Conservation (phyloP, 2,113 vertebrate genomes). For the Baryphthengus martii region DNA sequence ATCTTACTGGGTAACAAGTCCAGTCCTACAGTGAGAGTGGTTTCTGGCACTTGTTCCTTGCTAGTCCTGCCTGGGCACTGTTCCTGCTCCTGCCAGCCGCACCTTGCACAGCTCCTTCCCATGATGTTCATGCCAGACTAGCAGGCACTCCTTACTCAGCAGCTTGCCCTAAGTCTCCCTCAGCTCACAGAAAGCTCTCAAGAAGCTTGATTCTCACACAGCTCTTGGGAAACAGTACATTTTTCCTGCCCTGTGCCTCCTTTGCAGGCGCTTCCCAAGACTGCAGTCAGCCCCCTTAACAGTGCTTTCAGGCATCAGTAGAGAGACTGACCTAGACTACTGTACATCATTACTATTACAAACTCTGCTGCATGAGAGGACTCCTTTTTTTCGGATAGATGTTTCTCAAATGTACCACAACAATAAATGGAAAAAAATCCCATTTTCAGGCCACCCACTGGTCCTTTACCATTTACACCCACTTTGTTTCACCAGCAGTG, state of each 20-base stretch:
- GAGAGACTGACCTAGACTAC: too few relatives aligned
- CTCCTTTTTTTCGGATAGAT: neutral
- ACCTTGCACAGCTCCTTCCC: neutral
- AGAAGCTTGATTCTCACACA: neutral
- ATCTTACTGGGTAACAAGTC: neutral
- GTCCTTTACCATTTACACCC: neutral
- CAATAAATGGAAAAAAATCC: neutral
- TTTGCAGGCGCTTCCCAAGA: neutral
- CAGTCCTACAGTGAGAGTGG: neutral
- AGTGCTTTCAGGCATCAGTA: neutral
- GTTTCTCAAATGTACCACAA: neutral
- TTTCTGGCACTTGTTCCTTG: neutral
- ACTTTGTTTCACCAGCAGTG: neutral
- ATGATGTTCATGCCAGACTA: rapidly evolving
- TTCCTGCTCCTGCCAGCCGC: neutral
- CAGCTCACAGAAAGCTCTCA: neutral
- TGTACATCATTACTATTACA: too few relatives aligned
- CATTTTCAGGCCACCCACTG: neutral
- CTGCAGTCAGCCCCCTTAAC: neutral
- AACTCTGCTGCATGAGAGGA: neutral
- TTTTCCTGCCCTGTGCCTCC: neutral
- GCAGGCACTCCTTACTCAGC: neutral
- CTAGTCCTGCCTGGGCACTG: neutral
- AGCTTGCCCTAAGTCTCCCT: neutral
- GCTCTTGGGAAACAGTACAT: neutral